phyloP scores from a whole-genome alignment of 2,888 invertebrate species.

The Scaptomyza flava region DNA sequence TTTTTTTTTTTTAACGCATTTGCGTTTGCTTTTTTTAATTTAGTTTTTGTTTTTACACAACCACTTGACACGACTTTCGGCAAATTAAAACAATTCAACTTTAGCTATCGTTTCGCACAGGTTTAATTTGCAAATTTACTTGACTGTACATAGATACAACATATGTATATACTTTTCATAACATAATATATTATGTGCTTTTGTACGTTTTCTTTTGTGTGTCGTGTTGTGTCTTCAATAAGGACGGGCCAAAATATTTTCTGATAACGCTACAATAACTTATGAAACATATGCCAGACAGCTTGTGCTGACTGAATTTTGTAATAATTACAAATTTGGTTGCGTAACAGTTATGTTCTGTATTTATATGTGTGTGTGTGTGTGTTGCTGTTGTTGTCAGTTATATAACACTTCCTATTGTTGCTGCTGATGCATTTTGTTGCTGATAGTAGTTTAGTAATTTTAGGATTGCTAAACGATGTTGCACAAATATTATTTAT shows the following conservation, averaged over 20 bases:
- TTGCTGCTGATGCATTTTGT: background rate
- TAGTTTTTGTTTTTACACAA: conserved; percentile 57
- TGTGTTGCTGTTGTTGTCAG: conserved; percentile 3
- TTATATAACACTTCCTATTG: background rate
- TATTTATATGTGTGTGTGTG: background rate
- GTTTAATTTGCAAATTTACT: conserved; percentile 5
- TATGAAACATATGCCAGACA: conserved; percentile 32
- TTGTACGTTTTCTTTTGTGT: background rate
- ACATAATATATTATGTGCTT: conserved; percentile 1
- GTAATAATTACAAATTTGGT: conserved; percentile 35
- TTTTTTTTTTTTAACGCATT: conserved; percentile 18
- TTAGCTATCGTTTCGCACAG: conserved; percentile 4
- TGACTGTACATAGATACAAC: conserved; percentile 17
- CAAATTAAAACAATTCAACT: conserved; percentile 50
- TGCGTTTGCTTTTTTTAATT: conserved; percentile 18
- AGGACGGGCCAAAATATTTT: conserved; percentile 22
- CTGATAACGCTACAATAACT: conserved; percentile 19
- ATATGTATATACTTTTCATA: background rate
- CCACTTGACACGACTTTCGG: conserved; percentile 65
- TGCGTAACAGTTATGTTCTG: background rate
- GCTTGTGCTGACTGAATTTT: conserved; percentile 40
- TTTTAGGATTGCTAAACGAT: conserved; percentile 44
- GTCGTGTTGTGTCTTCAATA: background rate
- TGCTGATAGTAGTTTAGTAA: background rate
- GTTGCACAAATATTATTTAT: conserved; percentile 45